Evolutionary conservation across 2,797 vertebrate genomes (phyloP).

Genomic region (Lagodon rhomboides): DNA sequence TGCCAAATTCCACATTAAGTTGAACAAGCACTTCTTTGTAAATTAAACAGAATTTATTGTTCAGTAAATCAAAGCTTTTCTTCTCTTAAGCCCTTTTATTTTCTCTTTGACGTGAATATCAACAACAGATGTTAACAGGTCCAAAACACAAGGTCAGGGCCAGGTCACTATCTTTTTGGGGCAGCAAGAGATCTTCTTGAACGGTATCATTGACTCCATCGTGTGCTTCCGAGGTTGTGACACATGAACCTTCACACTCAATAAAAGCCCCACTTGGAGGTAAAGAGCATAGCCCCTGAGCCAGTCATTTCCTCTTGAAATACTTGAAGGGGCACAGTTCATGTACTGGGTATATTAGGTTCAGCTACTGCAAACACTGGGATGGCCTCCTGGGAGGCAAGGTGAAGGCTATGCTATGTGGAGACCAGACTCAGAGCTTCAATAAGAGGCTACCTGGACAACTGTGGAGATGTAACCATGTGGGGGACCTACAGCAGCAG

Average conservation of each 20-base stretch:
- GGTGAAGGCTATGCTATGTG: constrained; percentile 67
- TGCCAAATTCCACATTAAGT: constrained; percentile 44
- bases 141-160: constrained; percentile 47
- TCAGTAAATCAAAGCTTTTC: constrained; percentile 34
- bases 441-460: constrained; percentile 33
- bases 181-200: constrained; percentile 34
- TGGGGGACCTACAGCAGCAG: constrained; percentile 1
- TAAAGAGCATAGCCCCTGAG: constrained; percentile 51
- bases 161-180: constrained; percentile 49
- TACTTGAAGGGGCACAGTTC: constrained; percentile 63
- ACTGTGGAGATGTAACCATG: constrained; percentile 15
- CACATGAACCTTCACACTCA: constrained; percentile 64
- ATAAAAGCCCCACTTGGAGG: constrained; percentile 61
- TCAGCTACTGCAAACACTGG: constrained; percentile 74
- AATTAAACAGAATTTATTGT: constrained; percentile 43
- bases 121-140: constrained; percentile 71
- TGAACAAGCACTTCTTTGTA: constrained; percentile 31
- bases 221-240: constrained; percentile 67
- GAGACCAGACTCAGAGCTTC: constrained; percentile 37
- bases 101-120: constrained; percentile 45
- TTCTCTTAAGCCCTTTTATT: constrained; percentile 37
- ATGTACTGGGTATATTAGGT: constrained; percentile 68
- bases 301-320: constrained; percentile 81
- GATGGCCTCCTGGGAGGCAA: constrained; percentile 65
- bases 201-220: constrained; percentile 35